A percentile compares a stretch with the other conserved stretches of the same genome.
Evolutionary conservation across 2,797 vertebrate genomes (phyloP).

Genomic region (Sparidentex hasta): DNA sequence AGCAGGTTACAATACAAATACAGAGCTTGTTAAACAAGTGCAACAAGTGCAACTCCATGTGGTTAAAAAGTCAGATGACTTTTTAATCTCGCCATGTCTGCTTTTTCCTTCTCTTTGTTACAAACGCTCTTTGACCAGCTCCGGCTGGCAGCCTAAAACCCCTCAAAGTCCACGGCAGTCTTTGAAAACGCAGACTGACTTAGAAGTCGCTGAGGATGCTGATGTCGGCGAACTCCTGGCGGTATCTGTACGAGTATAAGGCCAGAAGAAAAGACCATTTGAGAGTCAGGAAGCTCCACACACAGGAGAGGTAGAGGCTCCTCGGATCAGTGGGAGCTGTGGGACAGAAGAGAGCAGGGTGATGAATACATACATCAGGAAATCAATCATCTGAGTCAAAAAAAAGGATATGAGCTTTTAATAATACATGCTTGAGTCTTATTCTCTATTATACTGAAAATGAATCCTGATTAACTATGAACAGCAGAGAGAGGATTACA

Average conservation of each 20-base stretch:
- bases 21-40: conserved; percentile 64
- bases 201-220: conserved; percentile 99
- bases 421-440: neutral
- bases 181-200: conserved; percentile 63
- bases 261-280: conserved; percentile 95
- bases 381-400: neutral
- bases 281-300: conserved; percentile 95
- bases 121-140: conserved; percentile 63
- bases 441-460: neutral
- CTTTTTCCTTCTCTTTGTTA: conserved; percentile 56
- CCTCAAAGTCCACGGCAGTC: conserved; percentile 51
- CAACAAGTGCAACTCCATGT: conserved; percentile 52
- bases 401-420: neutral
- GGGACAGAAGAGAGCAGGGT: conserved; percentile 19
- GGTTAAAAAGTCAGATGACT: conserved; percentile 58
- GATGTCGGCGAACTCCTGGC: conserved; percentile 96
- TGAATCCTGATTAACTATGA: neutral
- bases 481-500: conserved; percentile 80
- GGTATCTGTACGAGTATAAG: conserved; percentile 92
- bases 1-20: conserved; percentile 66
- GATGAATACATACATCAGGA: neutral
- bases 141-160: conserved; percentile 43
- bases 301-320: conserved; percentile 92
- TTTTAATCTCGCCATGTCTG: conserved; percentile 43
- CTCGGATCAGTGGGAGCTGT: conserved; percentile 89